Conservation (phyloP, 2,113 vertebrate species). For the Regulus satrapa region DNA sequence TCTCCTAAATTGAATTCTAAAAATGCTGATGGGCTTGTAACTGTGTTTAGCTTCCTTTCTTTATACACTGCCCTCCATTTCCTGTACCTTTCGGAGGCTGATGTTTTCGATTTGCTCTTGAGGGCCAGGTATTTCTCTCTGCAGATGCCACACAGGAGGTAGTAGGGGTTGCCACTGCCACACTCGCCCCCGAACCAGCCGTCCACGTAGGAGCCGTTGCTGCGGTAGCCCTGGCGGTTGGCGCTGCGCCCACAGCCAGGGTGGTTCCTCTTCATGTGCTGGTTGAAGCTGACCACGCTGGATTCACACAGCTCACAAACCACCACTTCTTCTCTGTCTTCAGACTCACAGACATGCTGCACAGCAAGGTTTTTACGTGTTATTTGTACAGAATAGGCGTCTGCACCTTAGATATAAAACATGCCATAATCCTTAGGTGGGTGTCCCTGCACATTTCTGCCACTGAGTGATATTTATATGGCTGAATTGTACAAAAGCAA, state of each 20-base stretch:
- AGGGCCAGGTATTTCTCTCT: constrained; percentile 91
- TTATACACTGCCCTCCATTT: not conserved
- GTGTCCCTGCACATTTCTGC: not conserved
- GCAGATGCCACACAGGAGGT: constrained; percentile 90
- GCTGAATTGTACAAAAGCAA: not conserved
- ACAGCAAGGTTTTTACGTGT: not conserved
- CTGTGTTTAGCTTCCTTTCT: not conserved
- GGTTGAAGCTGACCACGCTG: constrained; percentile 93
- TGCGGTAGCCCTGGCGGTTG: constrained; percentile 95
- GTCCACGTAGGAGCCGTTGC: constrained; percentile 96
- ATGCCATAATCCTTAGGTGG: not conserved
- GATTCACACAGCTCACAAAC: constrained; percentile 94
- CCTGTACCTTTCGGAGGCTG: constrained; percentile 85
- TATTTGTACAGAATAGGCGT: not conserved
- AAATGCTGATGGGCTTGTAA: not conserved
- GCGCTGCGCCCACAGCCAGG: constrained; percentile 94
- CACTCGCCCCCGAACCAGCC: constrained; percentile 98
- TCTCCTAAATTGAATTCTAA: not conserved
- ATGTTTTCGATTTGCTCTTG: constrained; percentile 87
- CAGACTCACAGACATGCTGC: constrained; percentile 95
- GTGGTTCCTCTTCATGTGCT: constrained; percentile 97
- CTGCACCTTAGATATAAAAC: not conserved
- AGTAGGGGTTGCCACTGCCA: constrained; percentile 96
- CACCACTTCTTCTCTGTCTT: constrained; percentile 94
- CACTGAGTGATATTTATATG: not conserved